Evolutionary conservation across 2,888 invertebrate species (phyloP), one percentile per base, ranked within the genome.

Genomic region (Schizaphis graminum): DNA sequence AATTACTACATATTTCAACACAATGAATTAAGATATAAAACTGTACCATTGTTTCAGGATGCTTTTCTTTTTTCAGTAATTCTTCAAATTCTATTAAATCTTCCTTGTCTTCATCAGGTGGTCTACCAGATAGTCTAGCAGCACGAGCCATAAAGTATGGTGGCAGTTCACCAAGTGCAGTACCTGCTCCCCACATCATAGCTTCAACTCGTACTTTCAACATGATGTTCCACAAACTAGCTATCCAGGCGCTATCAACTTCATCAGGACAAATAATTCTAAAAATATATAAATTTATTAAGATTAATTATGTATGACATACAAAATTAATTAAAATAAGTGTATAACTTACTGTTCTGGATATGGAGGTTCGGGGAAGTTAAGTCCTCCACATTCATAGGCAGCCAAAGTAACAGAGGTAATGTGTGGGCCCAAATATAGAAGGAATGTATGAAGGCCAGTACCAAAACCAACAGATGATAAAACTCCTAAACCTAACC

Each of bases 131-230:
- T 47, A 98, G 96, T 24, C 98, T 96, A 0, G 98, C 98, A 10
- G 99, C 99, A 95, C 98, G 96, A n/a, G 99, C 99, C 99, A 99
- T 99, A 96, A 99, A 99, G 96, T 99, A 99, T 0, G 99, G 99
- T 7, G 99, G 99, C 95, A 99, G 96, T 96, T 99, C 99, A 0
- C 99, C 99, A n/a, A 99, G 96, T 0, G 99, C 99, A 0, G 99
- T 99, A 10, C 99, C 98, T 47, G 98, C 97, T 8, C 98, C 99
- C 99, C 99, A 99, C 96, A 99, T 97, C 97, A 99, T 98, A 26
- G 99, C 98, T 96, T 99, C 99, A 95, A 99, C 96, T 49, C 99
- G 97, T 44, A 99, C 98, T 96, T 99, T 99, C 61, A 98, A 97
- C 98, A 99, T 99, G 95, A 99, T 99, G 95, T 97, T 97, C 97